These are phyloP conservation scores for Dermatemys mawii DNA, from an alignment of 2,113 vertebrate genomes.

Conservation along the genomic window DNA sequence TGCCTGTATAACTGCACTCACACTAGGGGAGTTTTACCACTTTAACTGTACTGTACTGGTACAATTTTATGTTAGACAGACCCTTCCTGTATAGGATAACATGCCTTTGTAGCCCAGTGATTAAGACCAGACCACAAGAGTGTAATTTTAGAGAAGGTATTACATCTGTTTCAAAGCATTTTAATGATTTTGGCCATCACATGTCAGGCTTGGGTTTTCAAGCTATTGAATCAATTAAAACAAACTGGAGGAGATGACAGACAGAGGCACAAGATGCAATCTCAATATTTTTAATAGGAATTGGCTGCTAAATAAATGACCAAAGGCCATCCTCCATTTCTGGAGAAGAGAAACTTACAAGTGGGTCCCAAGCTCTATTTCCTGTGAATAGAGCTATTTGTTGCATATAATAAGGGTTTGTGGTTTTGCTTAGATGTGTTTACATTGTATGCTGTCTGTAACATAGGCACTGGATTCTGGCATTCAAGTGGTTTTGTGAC, in stretches of 20 bases:
- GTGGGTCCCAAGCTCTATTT: not conserved
- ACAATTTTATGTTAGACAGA: not conserved
- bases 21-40: not conserved
- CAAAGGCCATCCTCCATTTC: not conserved
- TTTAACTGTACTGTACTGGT: not conserved
- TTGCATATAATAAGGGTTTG: not conserved
- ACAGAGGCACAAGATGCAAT: not conserved
- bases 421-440: not conserved
- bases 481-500: not conserved
- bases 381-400: fast-evolving
- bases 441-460: not conserved
- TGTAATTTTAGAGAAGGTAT: not conserved
- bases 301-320: not conserved
- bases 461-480: not conserved
- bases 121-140: not conserved
- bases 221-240: not conserved
- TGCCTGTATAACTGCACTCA: not conserved
- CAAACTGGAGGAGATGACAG: not conserved
- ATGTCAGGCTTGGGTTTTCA: not conserved
- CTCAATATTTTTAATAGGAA: not conserved
- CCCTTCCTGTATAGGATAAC: not conserved
- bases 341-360: fast-evolving
- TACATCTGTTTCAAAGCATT: not conserved
- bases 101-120: not conserved
- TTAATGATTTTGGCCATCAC: not conserved